A percentile compares a stretch with the other conserved stretches of the same genome.
Conservation (phyloP, 2,888 invertebrate genomes). For the Argyresthia albistria region DNA sequence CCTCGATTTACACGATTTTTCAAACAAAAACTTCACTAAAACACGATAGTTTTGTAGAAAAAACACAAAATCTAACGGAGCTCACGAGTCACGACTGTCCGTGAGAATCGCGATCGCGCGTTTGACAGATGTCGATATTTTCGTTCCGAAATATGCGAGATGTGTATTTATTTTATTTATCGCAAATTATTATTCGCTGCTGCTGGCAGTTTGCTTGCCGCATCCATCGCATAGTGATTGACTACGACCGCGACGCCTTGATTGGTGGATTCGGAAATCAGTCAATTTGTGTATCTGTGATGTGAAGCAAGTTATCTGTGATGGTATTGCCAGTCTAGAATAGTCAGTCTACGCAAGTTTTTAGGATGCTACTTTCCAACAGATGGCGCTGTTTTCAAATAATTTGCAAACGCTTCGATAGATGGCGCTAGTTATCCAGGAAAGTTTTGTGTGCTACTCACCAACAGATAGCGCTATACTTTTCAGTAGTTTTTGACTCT, state of each 20-base stretch:
- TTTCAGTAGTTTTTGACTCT: too few relatives aligned
- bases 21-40: slow-evolving; percentile 31
- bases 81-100: slow-evolving; percentile 24
- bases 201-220: background rate
- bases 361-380: too few relatives aligned
- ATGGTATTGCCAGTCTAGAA: background rate
- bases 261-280: too few relatives aligned
- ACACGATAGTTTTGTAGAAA: slow-evolving; percentile 27
- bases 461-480: too few relatives aligned
- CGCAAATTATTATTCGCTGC: background rate
- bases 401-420: background rate
- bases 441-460: too few relatives aligned
- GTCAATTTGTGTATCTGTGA: background rate
- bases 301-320: background rate
- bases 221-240: background rate
- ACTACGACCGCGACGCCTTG: background rate
- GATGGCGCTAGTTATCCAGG: too few relatives aligned
- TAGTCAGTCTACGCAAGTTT: background rate
- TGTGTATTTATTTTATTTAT: background rate
- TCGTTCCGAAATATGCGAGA: slow-evolving; percentile 35
- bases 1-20: slow-evolving; percentile 24
- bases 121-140: slow-evolving; percentile 55
- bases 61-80: slow-evolving; percentile 20
- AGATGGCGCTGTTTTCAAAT: background rate
- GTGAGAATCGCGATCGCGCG: slow-evolving; percentile 17